Conservation (phyloP, 2,888 invertebrate species). For the Rhagophthalmus giganteus region DNA sequence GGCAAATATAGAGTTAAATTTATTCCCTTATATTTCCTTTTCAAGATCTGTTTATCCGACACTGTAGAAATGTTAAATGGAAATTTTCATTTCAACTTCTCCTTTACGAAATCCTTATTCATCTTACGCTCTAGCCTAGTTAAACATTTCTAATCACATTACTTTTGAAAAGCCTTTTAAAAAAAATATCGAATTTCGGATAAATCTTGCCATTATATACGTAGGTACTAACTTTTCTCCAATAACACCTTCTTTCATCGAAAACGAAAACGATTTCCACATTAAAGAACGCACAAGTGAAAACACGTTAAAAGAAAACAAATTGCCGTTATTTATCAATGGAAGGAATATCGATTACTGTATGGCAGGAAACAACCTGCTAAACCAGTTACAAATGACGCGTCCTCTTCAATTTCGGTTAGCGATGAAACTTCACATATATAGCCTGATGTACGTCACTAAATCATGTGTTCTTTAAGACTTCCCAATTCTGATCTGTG, state of each 20-base stretch:
- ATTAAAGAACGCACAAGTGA: background rate
- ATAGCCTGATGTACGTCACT: conserved; percentile 8
- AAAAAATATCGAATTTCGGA: too few relatives aligned
- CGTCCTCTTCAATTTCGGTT: conserved; percentile 14
- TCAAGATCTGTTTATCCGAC: background rate
- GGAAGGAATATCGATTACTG: conserved; percentile 3
- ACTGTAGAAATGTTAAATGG: background rate
- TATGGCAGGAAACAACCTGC: conserved; percentile 10
- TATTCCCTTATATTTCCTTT: conserved; percentile 3
- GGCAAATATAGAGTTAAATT: conserved; percentile 25
- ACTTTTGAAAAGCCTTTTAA: too few relatives aligned
- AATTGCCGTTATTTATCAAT: conserved; percentile 5
- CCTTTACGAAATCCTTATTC: too few relatives aligned
- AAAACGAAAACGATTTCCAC: too few relatives aligned
- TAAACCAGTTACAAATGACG: conserved; percentile 19
- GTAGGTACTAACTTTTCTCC: too few relatives aligned
- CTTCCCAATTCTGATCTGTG: conserved; percentile 9
- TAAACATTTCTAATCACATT: too few relatives aligned
- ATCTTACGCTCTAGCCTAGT: too few relatives aligned
- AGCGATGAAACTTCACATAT: conserved; percentile 17
- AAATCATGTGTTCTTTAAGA: conserved; percentile 11
- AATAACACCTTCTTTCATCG: too few relatives aligned
- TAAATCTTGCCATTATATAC: too few relatives aligned
- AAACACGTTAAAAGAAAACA: conserved; percentile 7
- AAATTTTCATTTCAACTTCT: too few relatives aligned